These are phyloP conservation scores for Petrocephalus microphthalmus DNA, from an alignment of 2,113 vertebrate species.

Conservation along the genomic window DNA sequence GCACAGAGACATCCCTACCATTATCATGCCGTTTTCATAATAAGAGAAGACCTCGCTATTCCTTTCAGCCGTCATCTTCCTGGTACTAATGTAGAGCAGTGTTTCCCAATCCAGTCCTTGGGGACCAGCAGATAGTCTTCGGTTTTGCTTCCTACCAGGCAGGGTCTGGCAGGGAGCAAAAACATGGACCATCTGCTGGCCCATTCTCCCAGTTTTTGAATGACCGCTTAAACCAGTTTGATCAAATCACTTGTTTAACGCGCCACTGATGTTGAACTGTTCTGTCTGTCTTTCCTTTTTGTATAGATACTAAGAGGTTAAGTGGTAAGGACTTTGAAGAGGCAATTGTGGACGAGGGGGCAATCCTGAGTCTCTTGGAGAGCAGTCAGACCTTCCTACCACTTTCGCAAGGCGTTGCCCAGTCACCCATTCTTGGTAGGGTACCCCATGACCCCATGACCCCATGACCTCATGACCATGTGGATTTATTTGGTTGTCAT, in stretches of 20 bases:
- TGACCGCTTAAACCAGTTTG: neutral
- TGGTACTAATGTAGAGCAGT: neutral
- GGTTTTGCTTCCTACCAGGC: too few species aligned
- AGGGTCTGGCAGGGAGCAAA: neutral
- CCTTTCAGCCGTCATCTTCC: neutral
- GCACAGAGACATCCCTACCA: neutral
- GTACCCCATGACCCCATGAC: neutral
- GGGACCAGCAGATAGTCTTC: neutral
- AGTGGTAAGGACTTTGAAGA: conserved; percentile 62
- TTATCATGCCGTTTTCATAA: neutral
- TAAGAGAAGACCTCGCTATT: neutral
- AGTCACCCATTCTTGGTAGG: conserved; percentile 70
- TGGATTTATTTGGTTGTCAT: conserved; percentile 26
- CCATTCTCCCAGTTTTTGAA: too few species aligned
- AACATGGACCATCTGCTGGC: neutral
- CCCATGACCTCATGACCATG: neutral
- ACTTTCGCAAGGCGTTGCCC: conserved; percentile 73
- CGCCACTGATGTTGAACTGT: neutral
- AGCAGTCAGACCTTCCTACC: conserved; percentile 86
- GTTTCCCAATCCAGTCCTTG: neutral
- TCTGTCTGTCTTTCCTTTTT: conserved; percentile 25
- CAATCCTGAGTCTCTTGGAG: conserved; percentile 90
- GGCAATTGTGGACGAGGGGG: conserved; percentile 88
- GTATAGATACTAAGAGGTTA: conserved; percentile 54
- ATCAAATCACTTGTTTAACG: conserved; percentile 14